phyloP scores from a whole-genome alignment of 2,113 vertebrate genomes.

The Nothobranchius furzeri region DNA sequence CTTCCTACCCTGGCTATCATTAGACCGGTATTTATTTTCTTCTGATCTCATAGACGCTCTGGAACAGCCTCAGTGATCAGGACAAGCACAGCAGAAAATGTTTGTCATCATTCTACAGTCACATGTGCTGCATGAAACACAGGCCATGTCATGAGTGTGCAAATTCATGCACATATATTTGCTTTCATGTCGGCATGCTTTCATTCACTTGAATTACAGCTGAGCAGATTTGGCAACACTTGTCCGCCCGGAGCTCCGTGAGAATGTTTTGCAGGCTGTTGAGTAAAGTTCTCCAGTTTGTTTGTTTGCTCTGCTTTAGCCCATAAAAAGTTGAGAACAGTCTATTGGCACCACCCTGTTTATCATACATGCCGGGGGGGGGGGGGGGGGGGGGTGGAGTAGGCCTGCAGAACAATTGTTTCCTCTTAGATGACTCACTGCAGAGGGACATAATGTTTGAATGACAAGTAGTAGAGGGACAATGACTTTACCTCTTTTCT shows the following conservation, averaged over 20 bases:
- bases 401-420: constrained; percentile 72
- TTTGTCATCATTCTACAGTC: constrained; percentile 29
- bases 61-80: constrained; percentile 15
- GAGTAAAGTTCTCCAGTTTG: constrained; percentile 72
- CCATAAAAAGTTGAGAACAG: constrained; percentile 67
- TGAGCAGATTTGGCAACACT: constrained; percentile 44
- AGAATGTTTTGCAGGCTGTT: constrained; percentile 56
- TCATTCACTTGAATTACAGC: constrained; percentile 34
- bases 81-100: constrained; percentile 16
- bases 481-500: no score
- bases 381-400: constrained; percentile 27
- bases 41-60: neutral
- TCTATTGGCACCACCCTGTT: constrained; percentile 61
- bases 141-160: constrained; percentile 15
- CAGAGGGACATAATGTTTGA: constrained; percentile 65
- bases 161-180: constrained; percentile 25
- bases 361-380: constrained; percentile 46
- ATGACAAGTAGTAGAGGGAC: constrained; percentile 44
- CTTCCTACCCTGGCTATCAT: neutral
- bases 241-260: constrained; percentile 47
- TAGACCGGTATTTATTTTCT: no score
- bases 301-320: constrained; percentile 72
- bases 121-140: constrained; percentile 29
- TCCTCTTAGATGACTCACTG: constrained; percentile 49
- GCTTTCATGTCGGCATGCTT: constrained; percentile 51